Percentiles rank a stretch among this genome's conserved stretches.
Conservation (phyloP, 2,113 vertebrate genomes). For the Rhinichthys klamathensis region DNA sequence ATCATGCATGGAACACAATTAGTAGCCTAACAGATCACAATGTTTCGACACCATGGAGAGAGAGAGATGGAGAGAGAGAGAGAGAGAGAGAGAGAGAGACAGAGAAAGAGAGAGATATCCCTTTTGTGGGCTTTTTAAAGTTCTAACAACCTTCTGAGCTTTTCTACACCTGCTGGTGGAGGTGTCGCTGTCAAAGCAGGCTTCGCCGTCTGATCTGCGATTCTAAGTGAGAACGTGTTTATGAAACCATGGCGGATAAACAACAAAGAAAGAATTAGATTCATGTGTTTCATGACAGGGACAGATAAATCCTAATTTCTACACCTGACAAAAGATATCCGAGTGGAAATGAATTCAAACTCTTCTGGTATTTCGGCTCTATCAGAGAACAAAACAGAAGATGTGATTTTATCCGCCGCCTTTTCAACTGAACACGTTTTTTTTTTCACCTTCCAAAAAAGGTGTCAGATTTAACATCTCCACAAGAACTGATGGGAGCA, state of each 20-base stretch:
- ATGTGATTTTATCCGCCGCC: neutral
- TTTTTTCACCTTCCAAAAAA: neutral
- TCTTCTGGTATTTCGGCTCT: neutral
- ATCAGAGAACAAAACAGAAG: neutral
- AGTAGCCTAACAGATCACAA: conserved; percentile 65
- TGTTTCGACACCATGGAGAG: conserved; percentile 62
- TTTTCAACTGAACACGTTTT: conserved; percentile 32
- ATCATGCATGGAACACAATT: conserved; percentile 71
- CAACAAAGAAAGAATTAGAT: conserved; percentile 7
- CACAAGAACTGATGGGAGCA: conserved; percentile 25
- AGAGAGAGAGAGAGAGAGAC: conserved; percentile 61
- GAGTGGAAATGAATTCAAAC: conserved; percentile 7
- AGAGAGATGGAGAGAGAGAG: conserved; percentile 62
- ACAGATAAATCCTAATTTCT: conserved; percentile 13
- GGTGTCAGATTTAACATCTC: conserved; percentile 21
- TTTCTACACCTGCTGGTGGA: neutral
- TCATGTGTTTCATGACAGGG: neutral
- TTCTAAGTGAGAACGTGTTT: neutral
- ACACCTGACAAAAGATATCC: conserved; percentile 26
- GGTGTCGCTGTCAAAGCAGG: conserved; percentile 5
- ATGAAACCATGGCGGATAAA: neutral
- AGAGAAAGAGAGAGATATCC: conserved; percentile 34
- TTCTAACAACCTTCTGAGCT: conserved; percentile 14
- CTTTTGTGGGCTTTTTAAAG: neutral
- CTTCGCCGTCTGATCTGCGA: conserved; percentile 19